These are phyloP conservation scores for Actinemys pallida DNA, from an alignment of 2,113 vertebrate species.

Conservation along the genomic window DNA sequence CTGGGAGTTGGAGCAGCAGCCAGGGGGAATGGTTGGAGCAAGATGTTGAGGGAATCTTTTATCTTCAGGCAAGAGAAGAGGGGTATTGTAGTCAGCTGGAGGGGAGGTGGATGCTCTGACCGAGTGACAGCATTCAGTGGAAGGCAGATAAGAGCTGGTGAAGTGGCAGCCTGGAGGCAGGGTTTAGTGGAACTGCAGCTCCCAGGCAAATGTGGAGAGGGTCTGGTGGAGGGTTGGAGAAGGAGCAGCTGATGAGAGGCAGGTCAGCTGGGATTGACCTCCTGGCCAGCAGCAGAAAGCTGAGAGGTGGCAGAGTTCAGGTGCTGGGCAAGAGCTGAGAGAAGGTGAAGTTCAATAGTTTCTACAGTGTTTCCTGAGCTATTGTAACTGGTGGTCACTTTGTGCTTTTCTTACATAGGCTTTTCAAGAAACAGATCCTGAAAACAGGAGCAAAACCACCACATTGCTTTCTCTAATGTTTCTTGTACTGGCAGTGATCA, in stretches of 20 bases:
- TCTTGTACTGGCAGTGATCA: too few species aligned
- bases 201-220: neutral
- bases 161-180: neutral
- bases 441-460: too few species aligned
- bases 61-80: neutral
- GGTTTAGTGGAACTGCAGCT: neutral
- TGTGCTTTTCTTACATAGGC: too few species aligned
- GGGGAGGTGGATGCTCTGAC: neutral
- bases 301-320: neutral
- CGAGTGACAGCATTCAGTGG: neutral
- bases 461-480: too few species aligned
- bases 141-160: neutral
- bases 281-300: neutral
- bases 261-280: neutral
- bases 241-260: accelerated
- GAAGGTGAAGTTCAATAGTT: neutral
- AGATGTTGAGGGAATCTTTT: neutral
- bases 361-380: neutral
- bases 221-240: neutral
- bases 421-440: too few species aligned
- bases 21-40: neutral
- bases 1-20: neutral
- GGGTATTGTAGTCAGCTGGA: neutral
- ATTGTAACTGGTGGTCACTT: neutral
- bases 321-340: neutral